Evolutionary conservation across 2,888 invertebrate genomes (phyloP), one percentile per base, ranked within the genome.

Genomic region (Spisula subtruncata): DNA sequence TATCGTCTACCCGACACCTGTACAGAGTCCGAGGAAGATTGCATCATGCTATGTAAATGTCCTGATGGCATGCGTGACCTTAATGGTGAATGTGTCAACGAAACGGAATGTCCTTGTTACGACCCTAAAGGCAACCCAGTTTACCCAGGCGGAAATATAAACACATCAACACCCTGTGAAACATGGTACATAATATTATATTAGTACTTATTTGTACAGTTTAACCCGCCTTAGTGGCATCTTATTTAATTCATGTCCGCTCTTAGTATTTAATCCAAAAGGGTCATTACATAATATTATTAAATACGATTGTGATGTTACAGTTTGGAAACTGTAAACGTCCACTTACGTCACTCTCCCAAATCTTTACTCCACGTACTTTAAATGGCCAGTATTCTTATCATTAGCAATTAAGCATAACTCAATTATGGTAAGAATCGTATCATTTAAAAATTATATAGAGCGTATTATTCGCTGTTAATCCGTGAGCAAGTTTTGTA

Each of bases 61-160:
- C 88, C 85, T 18, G 20, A 54, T 12, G 90, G 86, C 12, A 83
- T 81, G 81, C 79, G 81, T 54, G 35, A 66, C 14, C 20, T 32
- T 51, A 25, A 90, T n/a, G 60, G 75, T 35, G 6, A 86, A 4
- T 92, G 92, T 83, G 46, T 92, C 18, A 85, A 87, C 25, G 86
- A 87, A 81, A 84, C 87, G 0, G 81, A 89, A 8, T 92, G 92
- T 80, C 92, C 92, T 14, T 92, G 92, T 60, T 92, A 88, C 80
- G 86, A 89, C 41, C 25, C 75, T 0, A 16, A 88, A 1, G 90
- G 92, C 4, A 81, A 81, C 25, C 18, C 79, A 75, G 4, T 71
- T 81, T 0, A 54, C 41, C 12, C 35, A 66, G 90, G 90, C n/a
- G 51, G 66, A 25, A 25, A 56, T 4, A 41, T 83, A n/a, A 5